Conservation (phyloP, 2,888 invertebrate genomes). For the Crossocerus cetratus region DNA sequence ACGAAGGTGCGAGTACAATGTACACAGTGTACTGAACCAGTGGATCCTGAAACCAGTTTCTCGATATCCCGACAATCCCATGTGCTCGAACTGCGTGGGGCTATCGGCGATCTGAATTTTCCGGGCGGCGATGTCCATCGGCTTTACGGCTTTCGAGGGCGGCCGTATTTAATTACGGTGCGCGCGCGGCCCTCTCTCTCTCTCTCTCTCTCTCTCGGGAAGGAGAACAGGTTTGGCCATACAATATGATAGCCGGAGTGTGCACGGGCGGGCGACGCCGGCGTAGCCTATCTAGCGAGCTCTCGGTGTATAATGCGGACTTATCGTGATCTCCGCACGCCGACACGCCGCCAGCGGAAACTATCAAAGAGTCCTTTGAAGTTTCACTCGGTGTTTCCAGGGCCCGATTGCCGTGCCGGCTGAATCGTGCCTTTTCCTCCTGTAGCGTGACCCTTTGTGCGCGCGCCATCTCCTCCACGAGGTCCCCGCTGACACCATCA, state of each 20-base stretch:
- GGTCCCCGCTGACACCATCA: background rate
- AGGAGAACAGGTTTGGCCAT: conserved; percentile 70
- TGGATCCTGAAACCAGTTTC: no score
- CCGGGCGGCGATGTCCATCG: background rate
- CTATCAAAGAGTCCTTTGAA: conserved; percentile 75
- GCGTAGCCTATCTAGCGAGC: conserved; percentile 48
- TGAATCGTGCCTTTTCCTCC: conserved; percentile 39
- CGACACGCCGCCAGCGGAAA: conserved; percentile 72
- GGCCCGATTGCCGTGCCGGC: conserved; percentile 41
- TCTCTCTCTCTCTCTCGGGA: conserved; percentile 28
- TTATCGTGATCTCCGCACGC: conserved; percentile 74
- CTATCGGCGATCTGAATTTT: background rate
- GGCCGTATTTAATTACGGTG: conserved; percentile 60
- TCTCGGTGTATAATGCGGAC: conserved; percentile 67
- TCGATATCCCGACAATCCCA: no score
- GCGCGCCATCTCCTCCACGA: conserved; percentile 8
- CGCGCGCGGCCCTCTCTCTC: conserved; percentile 12
- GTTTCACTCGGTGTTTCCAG: conserved; percentile 71
- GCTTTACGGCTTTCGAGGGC: conserved; percentile 58
- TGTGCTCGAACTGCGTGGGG: no score
- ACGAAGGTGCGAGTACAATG: no score
- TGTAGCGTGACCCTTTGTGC: conserved; percentile 16
- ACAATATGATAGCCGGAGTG: conserved; percentile 58
- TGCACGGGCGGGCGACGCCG: conserved; percentile 63
- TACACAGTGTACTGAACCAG: no score